Percentiles rank a stretch among this genome's conserved stretches.
Conservation (phyloP, 1,140 invertebrate species). For the Drosophila erecta region DNA sequence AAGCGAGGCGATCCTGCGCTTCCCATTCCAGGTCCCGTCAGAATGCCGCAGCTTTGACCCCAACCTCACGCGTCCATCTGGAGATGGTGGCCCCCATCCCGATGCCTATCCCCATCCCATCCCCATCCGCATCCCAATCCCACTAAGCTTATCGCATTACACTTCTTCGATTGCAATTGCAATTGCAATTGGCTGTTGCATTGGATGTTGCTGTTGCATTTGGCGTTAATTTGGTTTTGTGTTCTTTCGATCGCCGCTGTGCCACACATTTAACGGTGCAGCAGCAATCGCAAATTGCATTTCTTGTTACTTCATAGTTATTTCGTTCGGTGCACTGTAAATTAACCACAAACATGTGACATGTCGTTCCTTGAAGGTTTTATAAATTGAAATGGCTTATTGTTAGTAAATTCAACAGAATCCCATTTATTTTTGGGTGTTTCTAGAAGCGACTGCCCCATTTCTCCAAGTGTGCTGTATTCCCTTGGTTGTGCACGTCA, state of each 20-base stretch:
- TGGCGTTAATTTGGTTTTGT: conserved; percentile 79
- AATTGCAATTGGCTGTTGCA: conserved; percentile 22
- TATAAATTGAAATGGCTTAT: background rate
- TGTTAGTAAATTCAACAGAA: background rate
- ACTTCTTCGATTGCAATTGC: conserved; percentile 52
- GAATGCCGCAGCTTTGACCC: conserved; percentile 56
- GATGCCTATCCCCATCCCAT: conserved; percentile 37
- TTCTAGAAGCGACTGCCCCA: background rate
- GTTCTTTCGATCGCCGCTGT: conserved; percentile 52
- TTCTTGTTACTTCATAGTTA: conserved; percentile 34
- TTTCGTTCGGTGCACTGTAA: background rate
- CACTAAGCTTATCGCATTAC: conserved; percentile 73
- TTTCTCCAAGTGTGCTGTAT: conserved; percentile 5
- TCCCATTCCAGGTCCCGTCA: conserved; percentile 19
- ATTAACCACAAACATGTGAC: background rate
- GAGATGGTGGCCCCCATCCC: conserved; percentile 5
- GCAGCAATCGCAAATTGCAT: conserved; percentile 76
- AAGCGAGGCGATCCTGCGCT: conserved; percentile 6
- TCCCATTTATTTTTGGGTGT: background rate
- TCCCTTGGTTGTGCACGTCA: conserved; percentile 46
- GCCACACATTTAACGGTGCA: conserved; percentile 72
- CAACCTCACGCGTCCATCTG: conserved; percentile 69
- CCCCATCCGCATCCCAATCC: conserved; percentile 10
- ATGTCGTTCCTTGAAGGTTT: background rate
- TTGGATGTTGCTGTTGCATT: conserved; percentile 19